These are phyloP conservation scores for Pyrrhia umbra DNA, from an alignment of 2,888 invertebrate genomes.

Conservation along the genomic window DNA sequence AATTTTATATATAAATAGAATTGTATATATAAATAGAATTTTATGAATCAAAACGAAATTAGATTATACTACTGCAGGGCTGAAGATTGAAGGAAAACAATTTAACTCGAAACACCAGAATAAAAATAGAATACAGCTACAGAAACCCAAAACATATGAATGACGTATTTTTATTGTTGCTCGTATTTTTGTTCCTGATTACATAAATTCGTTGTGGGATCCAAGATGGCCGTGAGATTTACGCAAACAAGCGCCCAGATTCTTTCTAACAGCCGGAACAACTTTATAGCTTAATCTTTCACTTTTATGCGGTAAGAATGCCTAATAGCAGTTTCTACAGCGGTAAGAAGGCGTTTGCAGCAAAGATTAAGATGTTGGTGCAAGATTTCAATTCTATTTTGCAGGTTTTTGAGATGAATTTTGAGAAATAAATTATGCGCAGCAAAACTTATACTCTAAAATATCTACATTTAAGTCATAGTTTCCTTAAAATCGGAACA, in stretches of 20 bases:
- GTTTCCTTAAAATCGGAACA: neutral
- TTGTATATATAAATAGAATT: too few species aligned
- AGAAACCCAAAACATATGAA: conserved; percentile 51
- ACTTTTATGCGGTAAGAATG: conserved; percentile 64
- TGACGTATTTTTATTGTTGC: conserved; percentile 64
- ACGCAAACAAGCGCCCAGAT: conserved; percentile 64
- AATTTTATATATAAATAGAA: too few species aligned
- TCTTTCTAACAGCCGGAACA: conserved; percentile 53
- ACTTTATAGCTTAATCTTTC: conserved; percentile 67
- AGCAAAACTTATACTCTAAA: too few species aligned
- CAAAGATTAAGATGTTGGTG: conserved; percentile 39
- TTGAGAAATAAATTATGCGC: too few species aligned
- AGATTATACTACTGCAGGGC: neutral
- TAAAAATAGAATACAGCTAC: conserved; percentile 23
- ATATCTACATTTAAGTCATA: too few species aligned
- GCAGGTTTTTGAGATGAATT: conserved; percentile 37
- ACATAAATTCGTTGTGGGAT: conserved; percentile 64
- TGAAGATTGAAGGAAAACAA: conserved; percentile 23
- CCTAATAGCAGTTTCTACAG: conserved; percentile 41
- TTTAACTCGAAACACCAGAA: conserved; percentile 12
- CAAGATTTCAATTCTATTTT: conserved; percentile 25
- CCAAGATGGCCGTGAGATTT: conserved; percentile 62
- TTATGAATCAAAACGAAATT: neutral
- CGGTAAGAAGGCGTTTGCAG: neutral
- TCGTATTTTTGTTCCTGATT: conserved; percentile 68